phyloP scores from a whole-genome alignment of 2,888 invertebrate genomes.

The Andrena camellia region DNA sequence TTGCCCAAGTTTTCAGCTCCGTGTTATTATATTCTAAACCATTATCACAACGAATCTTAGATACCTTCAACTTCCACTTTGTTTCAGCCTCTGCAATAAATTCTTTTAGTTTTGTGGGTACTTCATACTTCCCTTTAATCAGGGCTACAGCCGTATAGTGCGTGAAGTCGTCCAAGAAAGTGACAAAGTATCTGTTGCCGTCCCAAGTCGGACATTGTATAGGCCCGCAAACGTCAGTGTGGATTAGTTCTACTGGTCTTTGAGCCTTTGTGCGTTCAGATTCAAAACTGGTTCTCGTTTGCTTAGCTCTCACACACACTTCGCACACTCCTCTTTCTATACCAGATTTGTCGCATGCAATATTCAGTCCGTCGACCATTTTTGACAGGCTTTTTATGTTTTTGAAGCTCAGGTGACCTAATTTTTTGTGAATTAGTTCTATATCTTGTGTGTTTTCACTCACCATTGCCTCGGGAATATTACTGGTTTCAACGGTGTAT shows the following conservation, averaged over 20 bases:
- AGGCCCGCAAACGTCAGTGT: too few species aligned
- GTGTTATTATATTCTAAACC: background rate
- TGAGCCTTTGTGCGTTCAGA: background rate
- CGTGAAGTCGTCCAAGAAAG: slow-evolving; percentile 24
- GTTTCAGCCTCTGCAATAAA: slow-evolving; percentile 6
- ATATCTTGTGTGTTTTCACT: background rate
- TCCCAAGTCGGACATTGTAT: too few species aligned
- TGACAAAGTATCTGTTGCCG: slow-evolving; percentile 18
- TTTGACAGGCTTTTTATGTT: background rate
- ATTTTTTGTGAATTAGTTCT: background rate
- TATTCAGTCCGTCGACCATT: background rate
- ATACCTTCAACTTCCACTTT: slow-evolving; percentile 25
- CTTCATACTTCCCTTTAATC: slow-evolving; percentile 19
- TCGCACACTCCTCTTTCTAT: background rate
- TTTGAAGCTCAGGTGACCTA: background rate
- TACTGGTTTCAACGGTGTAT: background rate
- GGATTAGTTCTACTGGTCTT: background rate
- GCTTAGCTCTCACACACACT: background rate
- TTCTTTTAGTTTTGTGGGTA: slow-evolving; percentile 6
- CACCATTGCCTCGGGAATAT: background rate
- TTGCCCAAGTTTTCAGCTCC: background rate
- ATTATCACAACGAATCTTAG: background rate
- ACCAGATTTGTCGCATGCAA: background rate
- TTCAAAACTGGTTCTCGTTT: background rate
- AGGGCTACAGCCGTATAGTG: background rate